Conservation (phyloP, 1,140 invertebrate genomes). For the Drosophila pseudoananassae region DNA sequence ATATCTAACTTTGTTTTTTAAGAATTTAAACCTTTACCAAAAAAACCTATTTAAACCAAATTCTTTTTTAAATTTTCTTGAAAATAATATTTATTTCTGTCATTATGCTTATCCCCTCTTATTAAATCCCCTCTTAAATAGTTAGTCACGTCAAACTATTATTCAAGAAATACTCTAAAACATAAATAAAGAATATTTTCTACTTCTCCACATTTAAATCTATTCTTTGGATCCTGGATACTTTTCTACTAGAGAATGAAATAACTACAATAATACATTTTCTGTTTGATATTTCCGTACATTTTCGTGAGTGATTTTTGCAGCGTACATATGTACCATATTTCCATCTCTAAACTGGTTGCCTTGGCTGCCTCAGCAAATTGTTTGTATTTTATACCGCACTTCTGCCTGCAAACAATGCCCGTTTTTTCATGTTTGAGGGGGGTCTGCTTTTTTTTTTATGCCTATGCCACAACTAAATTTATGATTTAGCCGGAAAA, state of each 20-base stretch:
- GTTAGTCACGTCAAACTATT: too few relatives aligned
- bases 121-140: too few relatives aligned
- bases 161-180: too few relatives aligned
- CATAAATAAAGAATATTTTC: too few relatives aligned
- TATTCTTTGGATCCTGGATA: too few relatives aligned
- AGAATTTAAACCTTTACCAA: too few relatives aligned
- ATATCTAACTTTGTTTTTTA: too few relatives aligned
- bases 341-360: conserved; percentile 44
- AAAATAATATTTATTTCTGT: too few relatives aligned
- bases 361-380: conserved; percentile 67
- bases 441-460: conserved; percentile 29
- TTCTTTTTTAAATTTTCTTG: too few relatives aligned
- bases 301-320: neutral
- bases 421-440: conserved; percentile 11
- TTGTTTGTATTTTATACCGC: conserved; percentile 80
- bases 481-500: conserved; percentile 81
- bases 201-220: too few relatives aligned
- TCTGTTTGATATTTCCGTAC: neutral
- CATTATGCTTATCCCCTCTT: too few relatives aligned
- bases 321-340: neutral
- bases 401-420: conserved; percentile 74
- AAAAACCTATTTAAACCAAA: too few relatives aligned
- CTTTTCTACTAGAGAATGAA: neutral
- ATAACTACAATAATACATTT: neutral
- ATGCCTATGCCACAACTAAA: conserved; percentile 52